Percentiles rank a stretch among this genome's conserved stretches.
These are phyloP conservation scores for Helleia helle DNA, from an alignment of 2,888 invertebrate species.

Conservation along the genomic window DNA sequence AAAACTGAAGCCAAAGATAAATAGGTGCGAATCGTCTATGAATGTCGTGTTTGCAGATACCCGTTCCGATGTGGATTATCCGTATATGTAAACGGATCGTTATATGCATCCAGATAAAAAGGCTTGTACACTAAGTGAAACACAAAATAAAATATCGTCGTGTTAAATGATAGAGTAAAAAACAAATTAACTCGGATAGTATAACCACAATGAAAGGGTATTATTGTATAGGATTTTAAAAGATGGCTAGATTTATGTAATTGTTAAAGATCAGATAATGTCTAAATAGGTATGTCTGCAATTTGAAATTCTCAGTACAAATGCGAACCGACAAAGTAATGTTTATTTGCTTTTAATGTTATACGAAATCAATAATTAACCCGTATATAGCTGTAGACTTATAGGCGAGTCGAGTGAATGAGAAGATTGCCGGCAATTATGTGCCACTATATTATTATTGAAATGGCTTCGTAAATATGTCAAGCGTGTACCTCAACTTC, in stretches of 20 bases:
- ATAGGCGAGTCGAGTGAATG: constrained; percentile 5
- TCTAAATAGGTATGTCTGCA: constrained; percentile 4
- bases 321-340: constrained; percentile 3
- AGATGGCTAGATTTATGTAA: too few relatives aligned
- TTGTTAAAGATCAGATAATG: too few relatives aligned
- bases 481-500: constrained; percentile 40
- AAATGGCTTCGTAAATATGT: constrained; percentile 43
- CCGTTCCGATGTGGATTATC: constrained; percentile 36
- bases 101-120: constrained; percentile 35
- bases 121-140: constrained; percentile 18
- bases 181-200: background rate
- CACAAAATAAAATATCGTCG: constrained; percentile 5
- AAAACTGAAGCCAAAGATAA: constrained; percentile 28
- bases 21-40: constrained; percentile 35
- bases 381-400: constrained; percentile 8
- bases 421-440: constrained; percentile 24
- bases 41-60: constrained; percentile 23
- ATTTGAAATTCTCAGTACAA: background rate
- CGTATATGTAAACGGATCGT: constrained; percentile 50
- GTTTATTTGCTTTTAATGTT: constrained; percentile 8
- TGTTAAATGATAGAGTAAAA: constrained; percentile 1
- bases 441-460: constrained; percentile 25
- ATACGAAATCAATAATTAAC: constrained; percentile 8
- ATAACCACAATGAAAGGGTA: too few relatives aligned
- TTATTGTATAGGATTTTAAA: too few relatives aligned